Conservation (phyloP, 1,140 invertebrate species). For the Halesus radiatus region DNA sequence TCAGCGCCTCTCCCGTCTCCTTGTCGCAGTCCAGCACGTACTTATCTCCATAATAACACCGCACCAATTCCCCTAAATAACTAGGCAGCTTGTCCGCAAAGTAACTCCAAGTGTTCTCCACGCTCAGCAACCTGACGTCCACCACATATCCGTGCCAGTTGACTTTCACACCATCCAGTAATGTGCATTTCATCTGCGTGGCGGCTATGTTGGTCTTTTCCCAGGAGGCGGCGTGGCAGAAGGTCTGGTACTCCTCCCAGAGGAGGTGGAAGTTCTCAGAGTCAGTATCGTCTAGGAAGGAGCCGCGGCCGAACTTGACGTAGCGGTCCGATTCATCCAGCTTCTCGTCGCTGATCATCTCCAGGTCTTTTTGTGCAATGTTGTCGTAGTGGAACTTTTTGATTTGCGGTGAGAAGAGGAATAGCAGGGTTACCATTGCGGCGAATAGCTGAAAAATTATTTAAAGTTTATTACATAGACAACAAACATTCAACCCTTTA, state of each 20-base stretch:
- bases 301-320: conserved; percentile 54
- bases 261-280: conserved; percentile 61
- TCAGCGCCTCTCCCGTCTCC: conserved; percentile 64
- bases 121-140: conserved; percentile 74
- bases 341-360: conserved; percentile 58
- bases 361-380: conserved; percentile 38
- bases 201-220: conserved; percentile 76
- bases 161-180: conserved; percentile 75
- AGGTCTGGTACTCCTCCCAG: conserved; percentile 81
- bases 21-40: conserved; percentile 70
- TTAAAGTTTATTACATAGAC: too few species aligned
- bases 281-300: conserved; percentile 45
- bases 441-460: conserved; percentile 37
- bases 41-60: conserved; percentile 79
- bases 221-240: conserved; percentile 79
- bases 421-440: conserved; percentile 42
- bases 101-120: conserved; percentile 74
- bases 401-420: conserved; percentile 48
- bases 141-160: conserved; percentile 82
- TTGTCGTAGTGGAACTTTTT: conserved; percentile 53
- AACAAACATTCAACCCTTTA: too few species aligned
- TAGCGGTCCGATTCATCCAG: conserved; percentile 60
- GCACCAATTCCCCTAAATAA: conserved; percentile 70
- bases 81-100: conserved; percentile 74
- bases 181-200: conserved; percentile 78